A percentile compares a stretch with the other conserved stretches of the same genome.
Conservation (phyloP, 2,797 vertebrate species). For the Channallabes apus region DNA sequence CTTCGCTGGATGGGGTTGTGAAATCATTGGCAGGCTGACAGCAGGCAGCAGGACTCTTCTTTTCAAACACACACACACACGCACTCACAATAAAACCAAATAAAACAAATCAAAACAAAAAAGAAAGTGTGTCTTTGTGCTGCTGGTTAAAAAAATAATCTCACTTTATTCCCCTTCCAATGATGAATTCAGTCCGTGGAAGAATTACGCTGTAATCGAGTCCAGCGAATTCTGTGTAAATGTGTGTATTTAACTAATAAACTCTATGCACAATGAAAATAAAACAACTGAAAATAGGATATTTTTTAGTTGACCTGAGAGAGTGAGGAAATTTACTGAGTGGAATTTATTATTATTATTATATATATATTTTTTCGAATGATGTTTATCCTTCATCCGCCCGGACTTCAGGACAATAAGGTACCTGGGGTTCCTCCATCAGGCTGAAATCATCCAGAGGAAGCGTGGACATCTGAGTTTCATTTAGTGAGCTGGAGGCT, state of each 20-base stretch:
- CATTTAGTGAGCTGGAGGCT: constrained; percentile 62
- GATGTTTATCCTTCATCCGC: constrained; percentile 76
- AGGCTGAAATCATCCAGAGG: constrained; percentile 80
- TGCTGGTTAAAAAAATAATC: constrained; percentile 56
- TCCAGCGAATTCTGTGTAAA: constrained; percentile 59
- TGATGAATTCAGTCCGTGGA: constrained; percentile 41
- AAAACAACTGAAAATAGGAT: constrained; percentile 62
- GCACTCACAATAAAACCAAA: constrained; percentile 49
- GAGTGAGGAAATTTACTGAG: constrained; percentile 70
- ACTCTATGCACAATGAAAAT: constrained; percentile 71
- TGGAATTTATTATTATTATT: constrained; percentile 57
- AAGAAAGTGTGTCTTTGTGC: constrained; percentile 58
- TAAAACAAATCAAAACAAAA: constrained; percentile 6
- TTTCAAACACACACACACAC: not conserved
- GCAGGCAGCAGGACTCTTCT: constrained; percentile 67
- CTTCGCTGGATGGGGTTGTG: constrained; percentile 68
- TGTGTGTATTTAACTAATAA: constrained; percentile 51
- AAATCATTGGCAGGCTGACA: constrained; percentile 73
- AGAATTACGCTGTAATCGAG: constrained; percentile 57
- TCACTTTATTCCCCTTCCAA: constrained; percentile 53
- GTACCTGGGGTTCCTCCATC: constrained; percentile 71
- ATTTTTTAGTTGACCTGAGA: constrained; percentile 88
- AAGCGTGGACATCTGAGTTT: constrained; percentile 81
- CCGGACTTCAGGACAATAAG: constrained; percentile 61
- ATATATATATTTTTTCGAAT: not conserved